Evolutionary conservation across 2,113 vertebrate species (phyloP), one percentile per base, ranked within the genome.

Genomic region (Microtus richardsoni): DNA sequence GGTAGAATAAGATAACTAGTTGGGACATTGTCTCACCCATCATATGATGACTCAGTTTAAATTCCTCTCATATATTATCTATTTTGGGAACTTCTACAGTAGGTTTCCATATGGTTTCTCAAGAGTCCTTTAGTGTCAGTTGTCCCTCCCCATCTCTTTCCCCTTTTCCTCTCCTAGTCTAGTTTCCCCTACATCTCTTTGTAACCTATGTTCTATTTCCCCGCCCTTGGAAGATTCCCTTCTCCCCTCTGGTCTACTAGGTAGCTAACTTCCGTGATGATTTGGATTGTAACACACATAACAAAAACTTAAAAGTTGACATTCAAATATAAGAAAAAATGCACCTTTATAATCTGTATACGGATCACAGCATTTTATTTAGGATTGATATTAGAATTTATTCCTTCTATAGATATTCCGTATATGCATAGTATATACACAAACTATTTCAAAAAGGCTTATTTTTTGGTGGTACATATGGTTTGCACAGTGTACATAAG

Each of bases 361-460:
- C 58, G 13, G 58, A 62, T 19, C 41, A 24, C 7, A 83, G 80
- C 3, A 30, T 83, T 62, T 83, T n/a, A 62, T 62, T 62, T 41
- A 41, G 39, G 24, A 9, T 62, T 17, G 54, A 41, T 16, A 28
- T 17, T 60, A 62, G 24, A 62, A 83, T 39, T 60, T 60, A 60
- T 62, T 62, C n/a, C n/a, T 28, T 66, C 66, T 47, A 30, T 21
- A 85, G 17, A 47, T 47, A 66, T 47, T 33, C 28, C 79, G 44
- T 26, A 70, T 62, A 66, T 41, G 13, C n/a, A 70, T 49, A 77
- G 39, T 71, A 16, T 12, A 9, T 30, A 0, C 4, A 77, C 28
- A 93, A 70, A 91, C 62, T 95, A 66, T 91, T 88, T 91, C 30
- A 78, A 83, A 87, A 96, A 84, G 73, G n/a, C 2, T 44, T 95